A percentile compares a stretch with the other conserved stretches of the same genome.
phyloP scores from a whole-genome alignment of 2,797 vertebrate genomes.

The Intellagama lesueurii region DNA sequence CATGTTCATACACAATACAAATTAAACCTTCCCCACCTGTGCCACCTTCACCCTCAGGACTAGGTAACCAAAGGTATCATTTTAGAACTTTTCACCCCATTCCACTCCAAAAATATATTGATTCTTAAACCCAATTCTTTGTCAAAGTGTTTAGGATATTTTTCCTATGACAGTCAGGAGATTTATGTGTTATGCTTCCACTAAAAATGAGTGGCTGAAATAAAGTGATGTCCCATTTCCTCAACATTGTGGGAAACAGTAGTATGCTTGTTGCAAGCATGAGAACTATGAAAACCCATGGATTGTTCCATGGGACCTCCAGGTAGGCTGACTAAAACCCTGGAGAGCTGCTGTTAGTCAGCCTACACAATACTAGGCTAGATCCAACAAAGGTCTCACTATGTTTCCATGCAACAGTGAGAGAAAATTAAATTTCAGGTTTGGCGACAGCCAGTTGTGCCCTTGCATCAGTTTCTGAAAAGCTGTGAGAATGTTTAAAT shows the following conservation, averaged over 20 bases:
- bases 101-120: no score
- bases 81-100: no score
- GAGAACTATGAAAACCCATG: neutral
- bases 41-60: no score
- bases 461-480: neutral
- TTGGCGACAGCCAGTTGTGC: neutral
- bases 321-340: no score
- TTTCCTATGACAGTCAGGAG: neutral
- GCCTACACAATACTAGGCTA: neutral
- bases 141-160: neutral
- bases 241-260: neutral
- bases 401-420: neutral
- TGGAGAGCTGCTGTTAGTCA: neutral
- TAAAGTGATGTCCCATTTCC: neutral
- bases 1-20: no score
- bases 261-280: no score
- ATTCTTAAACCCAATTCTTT: neutral
- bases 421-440: neutral
- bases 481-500: neutral
- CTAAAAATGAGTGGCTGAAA: neutral
- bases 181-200: neutral
- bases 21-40: no score
- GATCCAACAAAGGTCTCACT: neutral
- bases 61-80: no score
- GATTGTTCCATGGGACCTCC: neutral